These are phyloP conservation scores for Xiphias gladius DNA, from an alignment of 2,113 vertebrate species.

Conservation along the genomic window DNA sequence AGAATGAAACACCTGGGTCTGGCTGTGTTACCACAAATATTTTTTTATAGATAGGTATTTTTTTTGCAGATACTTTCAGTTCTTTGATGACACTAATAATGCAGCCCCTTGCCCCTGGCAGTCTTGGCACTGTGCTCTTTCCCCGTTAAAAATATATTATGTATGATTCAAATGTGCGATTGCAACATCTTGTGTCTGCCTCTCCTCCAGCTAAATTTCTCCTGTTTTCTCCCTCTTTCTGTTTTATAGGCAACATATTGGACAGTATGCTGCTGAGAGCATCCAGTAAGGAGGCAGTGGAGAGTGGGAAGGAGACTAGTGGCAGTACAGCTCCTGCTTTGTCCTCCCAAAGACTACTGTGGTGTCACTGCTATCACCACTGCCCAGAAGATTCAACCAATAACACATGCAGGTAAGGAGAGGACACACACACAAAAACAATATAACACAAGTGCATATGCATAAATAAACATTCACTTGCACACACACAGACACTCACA, in stretches of 20 bases:
- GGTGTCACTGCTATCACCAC: constrained; percentile 94
- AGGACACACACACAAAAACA: background rate
- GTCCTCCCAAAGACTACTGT: constrained; percentile 87
- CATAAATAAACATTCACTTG: background rate
- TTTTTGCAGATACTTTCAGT: background rate
- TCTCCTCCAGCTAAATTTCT: constrained; percentile 6
- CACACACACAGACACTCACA: background rate
- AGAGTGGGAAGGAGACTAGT: constrained; percentile 85
- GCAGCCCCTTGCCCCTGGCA: background rate
- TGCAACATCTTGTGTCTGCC: constrained; percentile 18
- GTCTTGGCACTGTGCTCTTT: background rate
- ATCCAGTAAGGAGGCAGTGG: constrained; percentile 87
- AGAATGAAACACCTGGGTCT: background rate
- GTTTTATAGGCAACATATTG: constrained; percentile 84
- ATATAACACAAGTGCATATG: background rate
- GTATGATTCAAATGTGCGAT: background rate
- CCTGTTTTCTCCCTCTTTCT: constrained; percentile 14
- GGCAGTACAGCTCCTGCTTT: constrained; percentile 86
- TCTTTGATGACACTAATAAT: constrained; percentile 10
- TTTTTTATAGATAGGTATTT: background rate
- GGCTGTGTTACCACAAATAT: background rate
- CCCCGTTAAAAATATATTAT: background rate
- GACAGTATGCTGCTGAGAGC: constrained; percentile 91
- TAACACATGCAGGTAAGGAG: constrained; percentile 91
- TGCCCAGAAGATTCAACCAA: constrained; percentile 94